Evolutionary conservation across 2,888 invertebrate genomes (phyloP).

Genomic region (Drosophila mettleri): DNA sequence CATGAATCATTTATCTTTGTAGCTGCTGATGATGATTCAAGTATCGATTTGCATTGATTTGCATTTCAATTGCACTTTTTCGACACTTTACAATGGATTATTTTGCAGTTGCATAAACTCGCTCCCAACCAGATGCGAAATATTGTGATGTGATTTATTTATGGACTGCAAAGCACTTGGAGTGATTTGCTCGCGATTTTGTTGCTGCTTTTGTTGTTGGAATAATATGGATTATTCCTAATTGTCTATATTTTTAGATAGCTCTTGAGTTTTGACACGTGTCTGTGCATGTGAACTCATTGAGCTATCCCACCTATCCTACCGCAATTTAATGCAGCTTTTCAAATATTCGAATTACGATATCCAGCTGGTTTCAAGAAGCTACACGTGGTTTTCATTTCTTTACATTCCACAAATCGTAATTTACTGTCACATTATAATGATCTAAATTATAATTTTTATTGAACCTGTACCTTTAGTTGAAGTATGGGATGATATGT

Average conservation of each 20-base stretch:
- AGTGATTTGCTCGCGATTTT: constrained; percentile 57
- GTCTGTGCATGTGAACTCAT: constrained; percentile 18
- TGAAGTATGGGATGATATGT: too few relatives aligned
- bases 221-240: constrained; percentile 70
- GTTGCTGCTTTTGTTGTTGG: constrained; percentile 29
- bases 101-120: constrained; percentile 70
- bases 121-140: constrained; percentile 16
- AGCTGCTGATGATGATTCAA: constrained; percentile 64
- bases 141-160: constrained; percentile 71
- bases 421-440: constrained; percentile 29
- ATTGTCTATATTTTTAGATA: constrained; percentile 65
- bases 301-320: constrained; percentile 8
- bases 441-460: constrained; percentile 1
- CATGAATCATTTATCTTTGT: constrained; percentile 72
- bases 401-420: constrained; percentile 4
- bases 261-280: constrained; percentile 61
- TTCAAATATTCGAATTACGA: constrained; percentile 33
- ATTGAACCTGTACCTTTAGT: too few relatives aligned
- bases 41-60: constrained; percentile 82
- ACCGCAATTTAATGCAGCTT: constrained; percentile 29
- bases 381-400: constrained; percentile 1
- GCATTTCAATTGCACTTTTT: constrained; percentile 81
- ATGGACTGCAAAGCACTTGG: constrained; percentile 66
- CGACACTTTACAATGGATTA: constrained; percentile 80
- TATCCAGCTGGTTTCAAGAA: constrained; percentile 27